Conservation (phyloP, 1,140 invertebrate genomes). For the Sminthurides bifidus region DNA sequence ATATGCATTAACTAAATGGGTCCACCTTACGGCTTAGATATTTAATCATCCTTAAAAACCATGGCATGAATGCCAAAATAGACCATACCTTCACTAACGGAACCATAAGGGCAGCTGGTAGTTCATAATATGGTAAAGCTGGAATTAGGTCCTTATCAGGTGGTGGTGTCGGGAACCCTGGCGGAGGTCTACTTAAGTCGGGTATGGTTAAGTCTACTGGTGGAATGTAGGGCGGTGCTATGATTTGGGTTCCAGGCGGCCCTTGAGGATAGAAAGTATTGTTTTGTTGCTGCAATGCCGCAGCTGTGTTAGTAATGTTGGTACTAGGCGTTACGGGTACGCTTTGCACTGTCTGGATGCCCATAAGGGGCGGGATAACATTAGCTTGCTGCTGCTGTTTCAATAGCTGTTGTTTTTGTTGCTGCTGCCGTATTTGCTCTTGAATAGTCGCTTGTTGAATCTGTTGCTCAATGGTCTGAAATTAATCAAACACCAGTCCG, state of each 20-base stretch:
- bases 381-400: constrained; percentile 16
- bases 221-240: neutral
- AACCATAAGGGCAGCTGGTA: constrained; percentile 90
- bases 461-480: constrained; percentile 25
- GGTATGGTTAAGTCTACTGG: constrained; percentile 41
- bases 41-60: constrained; percentile 18
- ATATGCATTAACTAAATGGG: neutral
- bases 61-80: neutral
- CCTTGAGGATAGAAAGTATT: neutral
- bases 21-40: neutral
- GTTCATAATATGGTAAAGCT: constrained; percentile 85
- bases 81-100: constrained; percentile 67
- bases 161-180: constrained; percentile 49
- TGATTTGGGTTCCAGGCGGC: neutral
- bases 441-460: constrained; percentile 26
- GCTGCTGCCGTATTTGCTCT: constrained; percentile 36
- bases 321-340: constrained; percentile 1
- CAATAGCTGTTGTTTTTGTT: constrained; percentile 41
- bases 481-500: neutral
- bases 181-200: constrained; percentile 72
- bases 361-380: too few relatives aligned
- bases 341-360: too few relatives aligned
- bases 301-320: neutral
- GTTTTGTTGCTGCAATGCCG: neutral
- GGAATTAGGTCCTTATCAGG: constrained; percentile 65